Base-by-base conservation (phyloP, 2,888 invertebrate species). In the Teinopalpus imperialis region DNA sequence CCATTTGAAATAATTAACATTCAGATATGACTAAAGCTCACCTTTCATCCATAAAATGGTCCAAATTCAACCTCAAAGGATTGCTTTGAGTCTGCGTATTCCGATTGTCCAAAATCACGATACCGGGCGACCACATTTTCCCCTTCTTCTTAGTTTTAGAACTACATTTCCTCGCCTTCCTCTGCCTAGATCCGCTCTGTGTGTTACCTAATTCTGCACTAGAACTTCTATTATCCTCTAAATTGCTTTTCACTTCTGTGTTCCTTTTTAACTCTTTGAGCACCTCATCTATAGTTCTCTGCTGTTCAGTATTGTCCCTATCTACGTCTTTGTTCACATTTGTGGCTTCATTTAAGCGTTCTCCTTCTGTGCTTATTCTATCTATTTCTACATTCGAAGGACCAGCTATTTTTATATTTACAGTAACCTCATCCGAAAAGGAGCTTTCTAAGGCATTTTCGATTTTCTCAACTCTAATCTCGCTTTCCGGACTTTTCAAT, bases 41-140 rank as follows among this genome's bases (percentile, higher is more conserved):
- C 89, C 83, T 76, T 42, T 83, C 85, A 54, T 89, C 87, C 45
- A 89, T 86, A 56, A 82, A 79, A 63, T 82, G 87, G 49, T 89
- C 89, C 67, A 89, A 71, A 62, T 89, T 85, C 57, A 89, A 60
- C 52, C 75, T 77, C 50, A 89, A 57, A 2, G 86, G 79, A 50
- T 60, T 68, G 16, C 59, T 78, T 51, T 74, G 80, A 23, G 53
- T 70, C 47, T 74, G 74, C 10, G 64, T 55, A 10, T 81, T 63
- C 32, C 86, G 52, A 42, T 77, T 87, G 41, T 87, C 87, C 48
- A 89, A 53, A 56, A 88, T 76, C 20, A 89, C 85, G 24, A 78
- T 71, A 1, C 81, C 77, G 0, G 82, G 82, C 21, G 87, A 81
- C 88, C 88, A 89, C 66, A 76, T 75, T 31, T 79, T 80, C 39